A percentile compares a stretch with the other conserved stretches of the same genome.
Evolutionary conservation across 2,113 vertebrate species (phyloP).

Genomic region (Dicentrarchus labrax): DNA sequence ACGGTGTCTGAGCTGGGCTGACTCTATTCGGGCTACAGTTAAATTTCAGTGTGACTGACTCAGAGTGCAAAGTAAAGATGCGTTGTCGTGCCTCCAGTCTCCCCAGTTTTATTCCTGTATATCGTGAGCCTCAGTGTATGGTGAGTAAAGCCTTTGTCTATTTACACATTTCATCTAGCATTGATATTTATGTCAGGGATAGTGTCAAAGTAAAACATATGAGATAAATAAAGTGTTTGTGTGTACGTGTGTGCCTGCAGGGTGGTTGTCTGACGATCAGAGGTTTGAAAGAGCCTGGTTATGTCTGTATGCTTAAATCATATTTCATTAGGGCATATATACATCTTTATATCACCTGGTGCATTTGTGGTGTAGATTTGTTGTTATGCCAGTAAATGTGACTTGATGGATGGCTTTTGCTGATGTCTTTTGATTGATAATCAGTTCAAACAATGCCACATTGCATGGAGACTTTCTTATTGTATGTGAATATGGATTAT

Average conservation of each 20-base stretch:
- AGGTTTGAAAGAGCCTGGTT: conserved; percentile 2
- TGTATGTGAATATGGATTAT: background rate
- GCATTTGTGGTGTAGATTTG: background rate
- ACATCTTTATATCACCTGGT: background rate
- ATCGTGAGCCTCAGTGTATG: conserved; percentile 4
- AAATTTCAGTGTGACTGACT: background rate
- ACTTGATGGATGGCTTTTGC: background rate
- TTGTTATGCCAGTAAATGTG: background rate
- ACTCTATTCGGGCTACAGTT: conserved; percentile 20
- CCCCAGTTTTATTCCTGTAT: conserved; percentile 7
- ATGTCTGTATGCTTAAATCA: conserved; percentile 1
- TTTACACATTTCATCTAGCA: background rate
- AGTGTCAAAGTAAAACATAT: background rate
- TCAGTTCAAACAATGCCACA: background rate
- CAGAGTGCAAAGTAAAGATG: conserved; percentile 15
- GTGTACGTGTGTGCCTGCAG: conserved; percentile 6
- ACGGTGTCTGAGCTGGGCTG: conserved; percentile 21
- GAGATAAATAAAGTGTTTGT: background rate
- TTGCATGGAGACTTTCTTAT: background rate
- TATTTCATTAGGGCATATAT: background rate
- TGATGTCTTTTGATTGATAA: background rate
- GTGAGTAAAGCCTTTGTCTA: conserved; percentile 37
- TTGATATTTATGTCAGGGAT: conserved; percentile 17
- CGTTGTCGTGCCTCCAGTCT: background rate
- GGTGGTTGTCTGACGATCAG: conserved; percentile 8